phyloP scores from a whole-genome alignment of 2,888 invertebrate species.

The Baccha elongata region DNA sequence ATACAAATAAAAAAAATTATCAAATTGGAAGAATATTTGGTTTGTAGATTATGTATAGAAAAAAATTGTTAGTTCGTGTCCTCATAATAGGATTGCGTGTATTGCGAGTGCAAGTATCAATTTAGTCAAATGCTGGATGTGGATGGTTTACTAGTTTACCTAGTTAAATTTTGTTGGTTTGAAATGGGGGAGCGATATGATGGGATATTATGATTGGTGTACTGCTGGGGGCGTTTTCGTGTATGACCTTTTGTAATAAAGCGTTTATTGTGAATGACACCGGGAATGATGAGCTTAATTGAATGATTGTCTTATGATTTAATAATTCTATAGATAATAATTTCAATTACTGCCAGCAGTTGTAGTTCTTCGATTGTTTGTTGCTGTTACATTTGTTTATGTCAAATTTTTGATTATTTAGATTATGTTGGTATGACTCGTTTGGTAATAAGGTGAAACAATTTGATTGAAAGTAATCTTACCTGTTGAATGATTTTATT shows the following conservation, averaged over 20 bases:
- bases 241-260: slow-evolving; percentile 56
- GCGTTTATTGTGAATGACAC: slow-evolving; percentile 30
- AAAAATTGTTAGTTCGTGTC: not conserved
- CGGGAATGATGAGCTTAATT: slow-evolving; percentile 36
- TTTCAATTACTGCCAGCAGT: slow-evolving; percentile 22
- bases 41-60: not conserved
- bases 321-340: slow-evolving; percentile 54
- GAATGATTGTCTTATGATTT: slow-evolving; percentile 67
- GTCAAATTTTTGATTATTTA: not conserved
- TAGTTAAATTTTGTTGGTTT: slow-evolving; percentile 17
- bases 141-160: slow-evolving; percentile 16
- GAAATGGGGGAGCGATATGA: not conserved
- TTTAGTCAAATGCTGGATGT: slow-evolving; percentile 27
- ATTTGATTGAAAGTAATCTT: too few species aligned
- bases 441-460: not conserved
- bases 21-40: slow-evolving; percentile 2
- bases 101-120: slow-evolving; percentile 43
- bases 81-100: slow-evolving; percentile 65
- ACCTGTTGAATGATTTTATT: too few species aligned
- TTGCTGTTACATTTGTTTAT: not conserved
- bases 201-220: slow-evolving; percentile 20
- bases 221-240: slow-evolving; percentile 43
- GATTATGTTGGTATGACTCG: not conserved
- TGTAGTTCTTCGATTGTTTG: not conserved
- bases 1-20: not conserved